Evolutionary conservation across 2,888 invertebrate species (phyloP), one percentile per base, ranked within the genome.

Genomic region (Eudemis profundana): DNA sequence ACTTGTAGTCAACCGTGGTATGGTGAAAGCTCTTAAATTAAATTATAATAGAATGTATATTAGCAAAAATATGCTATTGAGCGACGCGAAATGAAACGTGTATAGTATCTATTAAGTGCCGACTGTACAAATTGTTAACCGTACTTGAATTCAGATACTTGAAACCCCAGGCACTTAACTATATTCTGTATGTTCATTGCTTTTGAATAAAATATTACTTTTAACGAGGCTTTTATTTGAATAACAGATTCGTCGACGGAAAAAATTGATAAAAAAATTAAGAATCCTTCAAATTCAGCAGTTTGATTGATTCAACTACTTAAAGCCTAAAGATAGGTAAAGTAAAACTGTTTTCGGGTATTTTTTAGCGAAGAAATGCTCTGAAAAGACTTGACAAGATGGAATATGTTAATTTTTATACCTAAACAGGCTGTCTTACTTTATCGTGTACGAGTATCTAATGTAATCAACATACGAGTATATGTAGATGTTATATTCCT

Each of bases 251-350:
- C n/a, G 36, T 14, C 21, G 21, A 23, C 38, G 36, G 4, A 38
- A 21, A 21, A 17, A 36, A 53, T n/a, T 36, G 1, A n/a, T n/a
- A 46, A 54, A 53, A n/a, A 61, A 38, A 15, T 23, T 27, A n/a
- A 47, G 21, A 8, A 23, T 10, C 17, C 4, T 3, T 17, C 36
- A 23, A 44, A 42, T 23, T 53, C 23, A 44, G 23, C 38, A 54
- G n/a, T 54, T 53, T 61, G 61, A 53, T 61, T 44, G 51, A 61
- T 61, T 36, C 44, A 36, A 46, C 44, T 53, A 12, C 7, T 12
- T 53, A 61, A 44, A 44, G 15, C 33, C 17, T 36, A 14, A 15
- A 38, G 19, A 36, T 27, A 14, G 27, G 27, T 42, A 19, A 10
- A 17, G 8, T 19, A 14, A 36, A 23, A 27, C 17, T n/a, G 15